Evolutionary conservation across 2,888 invertebrate species (phyloP).

Genomic region (Alviniconcha strummeri): DNA sequence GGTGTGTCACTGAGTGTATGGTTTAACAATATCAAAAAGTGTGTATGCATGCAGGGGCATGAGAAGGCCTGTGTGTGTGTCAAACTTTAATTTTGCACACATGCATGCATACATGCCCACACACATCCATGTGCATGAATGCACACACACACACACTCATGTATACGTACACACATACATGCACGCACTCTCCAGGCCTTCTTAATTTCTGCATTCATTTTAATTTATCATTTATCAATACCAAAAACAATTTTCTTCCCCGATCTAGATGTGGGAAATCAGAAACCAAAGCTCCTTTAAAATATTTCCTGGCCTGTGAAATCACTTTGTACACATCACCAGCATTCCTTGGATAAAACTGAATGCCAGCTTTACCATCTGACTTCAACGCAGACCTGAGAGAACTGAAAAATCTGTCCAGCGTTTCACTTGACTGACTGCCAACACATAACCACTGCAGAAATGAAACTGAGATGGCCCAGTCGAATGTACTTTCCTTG

Average conservation of each 20-base stretch:
- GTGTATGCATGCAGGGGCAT: no score
- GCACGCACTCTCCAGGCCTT: neutral
- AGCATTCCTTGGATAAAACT: constrained; percentile 44
- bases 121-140: neutral
- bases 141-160: neutral
- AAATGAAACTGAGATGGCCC: constrained; percentile 43
- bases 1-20: no score
- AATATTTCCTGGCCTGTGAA: constrained; percentile 32
- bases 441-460: constrained; percentile 46
- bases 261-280: constrained; percentile 43
- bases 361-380: constrained; percentile 40
- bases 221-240: constrained; percentile 34
- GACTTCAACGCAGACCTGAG: constrained; percentile 36
- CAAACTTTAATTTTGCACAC: neutral
- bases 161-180: neutral
- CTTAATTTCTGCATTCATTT: neutral
- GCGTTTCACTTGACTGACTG: constrained; percentile 5
- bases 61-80: neutral
- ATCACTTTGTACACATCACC: constrained; percentile 37
- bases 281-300: constrained; percentile 42
- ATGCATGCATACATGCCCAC: neutral
- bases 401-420: constrained; percentile 39
- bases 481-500: constrained; percentile 38
- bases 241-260: constrained; percentile 45
- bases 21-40: no score